Evolutionary conservation across 2,113 vertebrate genomes (phyloP), one percentile per base, ranked within the genome.

Genomic region (Struthio camelus): DNA sequence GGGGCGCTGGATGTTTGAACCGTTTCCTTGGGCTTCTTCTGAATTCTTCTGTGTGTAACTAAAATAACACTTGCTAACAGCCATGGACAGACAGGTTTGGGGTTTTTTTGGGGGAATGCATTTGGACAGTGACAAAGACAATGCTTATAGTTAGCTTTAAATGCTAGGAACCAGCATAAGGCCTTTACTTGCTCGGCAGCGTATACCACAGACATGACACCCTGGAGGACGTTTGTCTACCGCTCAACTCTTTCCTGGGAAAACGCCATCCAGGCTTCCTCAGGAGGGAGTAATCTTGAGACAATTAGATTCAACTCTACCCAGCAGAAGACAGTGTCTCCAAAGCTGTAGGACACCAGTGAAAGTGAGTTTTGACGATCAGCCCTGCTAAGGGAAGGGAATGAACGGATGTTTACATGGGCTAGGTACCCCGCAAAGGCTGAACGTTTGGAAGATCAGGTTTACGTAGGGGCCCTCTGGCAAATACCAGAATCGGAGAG

Each of bases 381-480:
- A 0, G 36, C 10, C 7, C 25, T 9, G 11, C 40, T 5, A 1
- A 61, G 4, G 75, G 19, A 19, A 28, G 28, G 0, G 24, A 30
- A 54, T 8, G 19, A 70, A 48, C 0, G 6, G 51, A n/a, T 15
- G 50, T 32, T 61, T 34, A n/a, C 36, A 1, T 2, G 6, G 14
- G 64, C 54, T 38, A 14, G 53, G 46, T 4, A 13, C 53, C 38
- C 4, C 3, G 5, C 65, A 50, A 10, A 89, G 46, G 27, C 61
- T 22, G 54, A 9, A 14, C 0, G 11, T 20, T 7, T 2, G 3
- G 17, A 24, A 73, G 64, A 42, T 6, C 1, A 2, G 30, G 42
- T n/a, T 78, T 16, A 17, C 59, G 6, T 1, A 5, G 46, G 66
- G 53, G 59, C 46, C 70, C 25, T 20, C 51, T 28, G 62, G 71